Evolutionary conservation across 2,113 vertebrate genomes (phyloP).

Genomic region (Mastomys natalensis): DNA sequence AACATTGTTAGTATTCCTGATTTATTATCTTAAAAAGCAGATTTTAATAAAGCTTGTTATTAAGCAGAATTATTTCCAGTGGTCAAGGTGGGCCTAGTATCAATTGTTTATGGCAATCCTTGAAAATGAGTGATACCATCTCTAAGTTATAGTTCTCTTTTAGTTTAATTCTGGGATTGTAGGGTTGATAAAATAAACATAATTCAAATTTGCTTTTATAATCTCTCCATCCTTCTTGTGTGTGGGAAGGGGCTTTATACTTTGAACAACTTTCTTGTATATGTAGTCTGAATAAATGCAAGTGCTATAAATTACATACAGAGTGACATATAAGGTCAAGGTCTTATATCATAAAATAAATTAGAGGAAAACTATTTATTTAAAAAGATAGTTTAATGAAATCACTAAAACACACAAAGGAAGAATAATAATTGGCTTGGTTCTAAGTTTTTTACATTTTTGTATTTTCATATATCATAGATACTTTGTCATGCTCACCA

Average conservation of each 20-base stretch:
- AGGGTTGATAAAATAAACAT: slow-evolving; percentile 82
- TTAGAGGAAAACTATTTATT: background rate
- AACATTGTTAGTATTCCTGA: background rate
- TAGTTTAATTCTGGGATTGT: slow-evolving; percentile 78
- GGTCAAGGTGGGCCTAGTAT: slow-evolving; percentile 84
- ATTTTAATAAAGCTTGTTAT: slow-evolving; percentile 77
- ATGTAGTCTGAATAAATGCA: background rate
- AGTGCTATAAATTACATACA: slow-evolving; percentile 42
- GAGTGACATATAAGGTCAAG: slow-evolving; percentile 34
- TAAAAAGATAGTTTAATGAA: background rate
- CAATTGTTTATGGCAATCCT: slow-evolving; percentile 89
- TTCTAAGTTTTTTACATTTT: background rate
- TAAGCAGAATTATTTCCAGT: slow-evolving; percentile 84
- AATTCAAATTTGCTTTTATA: slow-evolving; percentile 83
- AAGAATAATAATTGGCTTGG: background rate
- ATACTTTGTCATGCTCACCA: background rate
- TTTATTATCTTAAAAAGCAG: slow-evolving; percentile 42
- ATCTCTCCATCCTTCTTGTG: slow-evolving; percentile 65
- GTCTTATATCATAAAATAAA: background rate
- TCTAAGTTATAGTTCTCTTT: slow-evolving; percentile 82
- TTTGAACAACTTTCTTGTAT: slow-evolving; percentile 81
- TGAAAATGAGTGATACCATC: slow-evolving; percentile 88
- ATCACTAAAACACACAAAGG: slow-evolving; percentile 1
- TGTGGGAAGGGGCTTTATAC: slow-evolving; percentile 82
- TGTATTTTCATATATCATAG: background rate